phyloP scores from a whole-genome alignment of 2,888 invertebrate species.

The Thymelicus lineola region DNA sequence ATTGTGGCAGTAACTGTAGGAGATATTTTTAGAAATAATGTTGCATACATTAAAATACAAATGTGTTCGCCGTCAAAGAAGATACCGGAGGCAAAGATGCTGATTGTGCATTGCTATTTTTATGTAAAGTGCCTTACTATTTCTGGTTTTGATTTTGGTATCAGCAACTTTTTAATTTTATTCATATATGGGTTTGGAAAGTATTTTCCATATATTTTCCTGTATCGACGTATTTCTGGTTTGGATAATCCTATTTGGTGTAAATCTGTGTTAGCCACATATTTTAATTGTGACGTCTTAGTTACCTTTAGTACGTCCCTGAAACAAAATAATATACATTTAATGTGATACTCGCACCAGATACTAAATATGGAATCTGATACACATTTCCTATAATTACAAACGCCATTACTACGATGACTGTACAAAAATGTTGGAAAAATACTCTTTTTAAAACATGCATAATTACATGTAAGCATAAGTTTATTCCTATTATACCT shows the following conservation, averaged over 20 bases:
- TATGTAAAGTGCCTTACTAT: slow-evolving; percentile 20
- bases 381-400: too few species aligned
- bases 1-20: not conserved
- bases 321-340: slow-evolving; percentile 57
- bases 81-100: not conserved
- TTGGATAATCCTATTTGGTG: slow-evolving; percentile 96
- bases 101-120: not conserved
- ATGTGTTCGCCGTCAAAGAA: not conserved
- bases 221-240: slow-evolving; percentile 97
- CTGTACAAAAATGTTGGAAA: too few species aligned
- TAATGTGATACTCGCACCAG: too few species aligned
- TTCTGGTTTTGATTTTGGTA: slow-evolving; percentile 32
- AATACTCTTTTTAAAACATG: too few species aligned
- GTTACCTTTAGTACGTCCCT: slow-evolving; percentile 95
- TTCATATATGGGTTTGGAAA: slow-evolving; percentile 97
- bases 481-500: too few species aligned
- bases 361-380: too few species aligned
- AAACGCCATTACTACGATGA: too few species aligned
- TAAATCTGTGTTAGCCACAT: slow-evolving; percentile 97
- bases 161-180: slow-evolving; percentile 94
- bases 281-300: slow-evolving; percentile 95
- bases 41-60: slow-evolving; percentile 1
- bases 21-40: not conserved
- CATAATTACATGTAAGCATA: too few species aligned
- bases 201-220: slow-evolving; percentile 97